These are phyloP conservation scores for Volucella inflata DNA, from an alignment of 2,888 invertebrate genomes.

Conservation along the genomic window DNA sequence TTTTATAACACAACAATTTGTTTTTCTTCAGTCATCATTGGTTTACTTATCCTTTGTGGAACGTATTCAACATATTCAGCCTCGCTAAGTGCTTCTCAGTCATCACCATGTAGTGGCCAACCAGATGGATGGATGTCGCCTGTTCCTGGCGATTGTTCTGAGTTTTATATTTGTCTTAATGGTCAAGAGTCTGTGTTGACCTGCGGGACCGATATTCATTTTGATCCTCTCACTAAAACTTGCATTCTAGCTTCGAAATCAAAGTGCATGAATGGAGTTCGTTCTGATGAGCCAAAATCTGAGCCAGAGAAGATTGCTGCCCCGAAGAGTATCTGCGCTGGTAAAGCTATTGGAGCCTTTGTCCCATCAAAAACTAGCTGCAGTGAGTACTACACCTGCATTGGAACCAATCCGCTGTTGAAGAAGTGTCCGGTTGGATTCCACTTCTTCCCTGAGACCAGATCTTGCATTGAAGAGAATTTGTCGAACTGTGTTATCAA, in stretches of 20 bases:
- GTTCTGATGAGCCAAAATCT: neutral
- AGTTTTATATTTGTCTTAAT: conserved; percentile 46
- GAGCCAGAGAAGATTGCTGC: neutral
- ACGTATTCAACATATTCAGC: neutral
- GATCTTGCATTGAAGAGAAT: conserved; percentile 17
- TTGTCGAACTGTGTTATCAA: conserved; percentile 32
- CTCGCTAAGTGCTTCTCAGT: neutral
- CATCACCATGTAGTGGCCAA: conserved; percentile 23
- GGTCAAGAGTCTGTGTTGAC: conserved; percentile 1
- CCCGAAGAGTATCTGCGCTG: conserved; percentile 22
- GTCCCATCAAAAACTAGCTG: conserved; percentile 49
- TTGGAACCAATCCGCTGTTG: conserved; percentile 26
- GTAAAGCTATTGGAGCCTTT: conserved; percentile 45
- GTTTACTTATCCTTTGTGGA: conserved; percentile 39
- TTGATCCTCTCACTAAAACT: conserved; percentile 24
- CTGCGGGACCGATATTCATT: conserved; percentile 38
- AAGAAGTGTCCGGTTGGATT: conserved; percentile 11
- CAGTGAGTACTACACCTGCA: conserved; percentile 50
- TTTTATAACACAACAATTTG: neutral
- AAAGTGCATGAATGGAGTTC: neutral
- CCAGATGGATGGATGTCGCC: conserved; percentile 29
- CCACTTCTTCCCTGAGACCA: conserved; percentile 24
- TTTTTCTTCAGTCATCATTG: conserved; percentile 8
- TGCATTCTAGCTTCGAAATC: conserved; percentile 47
- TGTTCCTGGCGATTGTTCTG: conserved; percentile 42